Percentiles rank a stretch among this genome's conserved stretches.
Evolutionary conservation across 2,113 vertebrate genomes (phyloP).

Genomic region (Hemiscyllium ocellatum): DNA sequence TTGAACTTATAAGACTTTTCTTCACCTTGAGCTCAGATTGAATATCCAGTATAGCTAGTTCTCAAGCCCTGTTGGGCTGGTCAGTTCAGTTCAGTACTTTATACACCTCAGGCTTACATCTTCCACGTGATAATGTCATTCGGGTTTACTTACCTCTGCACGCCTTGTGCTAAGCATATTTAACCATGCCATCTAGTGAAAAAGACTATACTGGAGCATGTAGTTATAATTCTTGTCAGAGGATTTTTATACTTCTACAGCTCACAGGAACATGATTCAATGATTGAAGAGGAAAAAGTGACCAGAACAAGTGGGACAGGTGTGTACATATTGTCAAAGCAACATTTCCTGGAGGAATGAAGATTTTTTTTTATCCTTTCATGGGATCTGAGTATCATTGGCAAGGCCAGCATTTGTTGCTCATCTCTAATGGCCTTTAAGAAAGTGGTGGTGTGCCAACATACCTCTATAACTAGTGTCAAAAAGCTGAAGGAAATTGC

Average conservation of each 20-base stretch:
- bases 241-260: background rate
- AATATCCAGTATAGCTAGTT: background rate
- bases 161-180: background rate
- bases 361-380: too few species aligned
- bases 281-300: background rate
- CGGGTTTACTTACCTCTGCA: background rate
- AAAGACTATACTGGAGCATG: background rate
- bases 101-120: too few species aligned
- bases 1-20: background rate
- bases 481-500: background rate
- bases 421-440: too few species aligned
- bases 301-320: background rate
- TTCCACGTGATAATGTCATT: background rate
- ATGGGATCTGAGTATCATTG: too few species aligned
- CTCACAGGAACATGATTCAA: background rate
- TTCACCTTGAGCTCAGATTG: background rate
- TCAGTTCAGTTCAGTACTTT: background rate
- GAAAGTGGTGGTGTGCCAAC: too few species aligned
- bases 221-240: background rate
- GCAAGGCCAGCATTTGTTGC: too few species aligned
- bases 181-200: background rate
- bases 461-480: background rate
- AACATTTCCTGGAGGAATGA: background rate
- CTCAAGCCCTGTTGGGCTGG: background rate
- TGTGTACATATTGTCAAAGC: background rate